A percentile compares a stretch with the other conserved stretches of the same genome.
Evolutionary conservation across 2,113 vertebrate species (phyloP).

Genomic region (Ardeotis arabs): DNA sequence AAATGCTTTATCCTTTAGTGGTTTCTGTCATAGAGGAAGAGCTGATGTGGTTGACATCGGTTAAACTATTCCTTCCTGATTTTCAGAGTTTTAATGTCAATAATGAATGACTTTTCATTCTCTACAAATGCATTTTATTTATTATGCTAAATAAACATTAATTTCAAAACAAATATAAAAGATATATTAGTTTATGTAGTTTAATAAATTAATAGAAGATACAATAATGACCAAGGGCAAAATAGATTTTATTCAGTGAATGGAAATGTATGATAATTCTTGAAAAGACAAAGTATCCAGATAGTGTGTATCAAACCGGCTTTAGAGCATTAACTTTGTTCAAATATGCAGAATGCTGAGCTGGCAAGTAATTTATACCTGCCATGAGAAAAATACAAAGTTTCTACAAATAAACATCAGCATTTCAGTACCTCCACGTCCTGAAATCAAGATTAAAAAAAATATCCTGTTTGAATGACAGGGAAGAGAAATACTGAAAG

Average conservation of each 20-base stretch:
- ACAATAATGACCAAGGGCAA: neutral
- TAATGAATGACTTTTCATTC: neutral
- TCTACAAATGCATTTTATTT: neutral
- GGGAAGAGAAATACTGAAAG: neutral
- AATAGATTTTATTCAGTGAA: neutral
- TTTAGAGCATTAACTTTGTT: neutral
- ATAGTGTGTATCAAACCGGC: accelerated
- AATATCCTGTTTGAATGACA: neutral
- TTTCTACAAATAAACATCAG: neutral
- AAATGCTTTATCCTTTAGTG: neutral
- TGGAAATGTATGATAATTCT: neutral
- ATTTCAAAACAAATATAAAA: neutral
- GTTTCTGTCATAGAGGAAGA: neutral
- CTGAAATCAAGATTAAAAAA: neutral
- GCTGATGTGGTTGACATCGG: neutral
- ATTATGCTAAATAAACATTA: neutral
- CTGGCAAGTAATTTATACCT: neutral
- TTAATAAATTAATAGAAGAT: neutral
- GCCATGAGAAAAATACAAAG: neutral
- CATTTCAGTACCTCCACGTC: neutral
- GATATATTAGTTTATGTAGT: neutral
- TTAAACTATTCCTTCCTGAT: neutral
- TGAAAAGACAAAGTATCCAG: neutral
- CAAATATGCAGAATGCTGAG: neutral
- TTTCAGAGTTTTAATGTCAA: neutral